Evolutionary conservation across 1,140 invertebrate genomes (phyloP).

Genomic region (Aphelinus certus): DNA sequence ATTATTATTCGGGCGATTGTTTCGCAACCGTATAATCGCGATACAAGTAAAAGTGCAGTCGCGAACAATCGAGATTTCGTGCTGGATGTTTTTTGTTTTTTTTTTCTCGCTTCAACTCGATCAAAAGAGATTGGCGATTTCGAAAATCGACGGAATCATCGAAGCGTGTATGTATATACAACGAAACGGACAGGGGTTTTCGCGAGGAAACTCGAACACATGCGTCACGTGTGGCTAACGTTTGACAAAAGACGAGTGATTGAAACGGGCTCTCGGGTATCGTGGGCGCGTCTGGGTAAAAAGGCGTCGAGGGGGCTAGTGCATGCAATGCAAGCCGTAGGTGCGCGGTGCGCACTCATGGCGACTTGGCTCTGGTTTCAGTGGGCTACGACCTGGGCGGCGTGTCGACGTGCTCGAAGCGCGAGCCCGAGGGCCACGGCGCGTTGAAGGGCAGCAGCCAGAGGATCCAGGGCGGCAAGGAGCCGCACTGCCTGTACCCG

Average conservation of each 20-base stretch:
- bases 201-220: too few relatives aligned
- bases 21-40: too few relatives aligned
- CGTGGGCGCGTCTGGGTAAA: background rate
- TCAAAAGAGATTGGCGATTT: too few relatives aligned
- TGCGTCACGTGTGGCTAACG: too few relatives aligned
- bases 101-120: too few relatives aligned
- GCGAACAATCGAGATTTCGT: too few relatives aligned
- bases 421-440: constrained; percentile 77
- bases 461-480: constrained; percentile 75
- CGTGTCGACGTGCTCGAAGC: constrained; percentile 85
- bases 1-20: too few relatives aligned
- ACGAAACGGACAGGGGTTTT: too few relatives aligned
- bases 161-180: too few relatives aligned
- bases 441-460: constrained; percentile 81
- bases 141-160: too few relatives aligned
- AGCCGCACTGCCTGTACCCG: constrained; percentile 90
- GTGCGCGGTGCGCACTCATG: constrained; percentile 49
- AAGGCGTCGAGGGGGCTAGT: constrained; percentile 27
- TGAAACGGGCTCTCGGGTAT: background rate
- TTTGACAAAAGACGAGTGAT: background rate
- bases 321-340: background rate
- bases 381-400: constrained; percentile 94
- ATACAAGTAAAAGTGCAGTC: too few relatives aligned
- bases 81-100: too few relatives aligned
- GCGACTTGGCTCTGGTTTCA: constrained; percentile 54